A percentile compares a stretch with the other conserved stretches of the same genome.
Conservation (phyloP, 2,797 vertebrate genomes). For the Pseudochirops cupreus region DNA sequence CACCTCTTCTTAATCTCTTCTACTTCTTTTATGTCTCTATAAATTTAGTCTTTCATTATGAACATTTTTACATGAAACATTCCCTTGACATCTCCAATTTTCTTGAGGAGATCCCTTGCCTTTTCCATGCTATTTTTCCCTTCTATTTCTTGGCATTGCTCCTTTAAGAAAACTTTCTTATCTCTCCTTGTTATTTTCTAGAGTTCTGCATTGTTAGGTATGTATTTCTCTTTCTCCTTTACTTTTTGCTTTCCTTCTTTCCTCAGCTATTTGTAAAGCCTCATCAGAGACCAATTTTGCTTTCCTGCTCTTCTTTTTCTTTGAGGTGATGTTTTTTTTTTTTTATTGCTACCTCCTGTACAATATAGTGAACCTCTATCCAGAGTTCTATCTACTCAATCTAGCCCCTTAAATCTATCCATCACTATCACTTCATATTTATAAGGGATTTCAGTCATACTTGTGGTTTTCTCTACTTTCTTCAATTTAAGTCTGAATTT, state of each 20-base stretch:
- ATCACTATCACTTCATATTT: neutral
- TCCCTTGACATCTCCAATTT: neutral
- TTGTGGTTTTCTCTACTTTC: neutral
- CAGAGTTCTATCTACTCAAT: neutral
- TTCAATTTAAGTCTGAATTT: neutral
- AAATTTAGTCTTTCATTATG: neutral
- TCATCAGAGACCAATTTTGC: neutral
- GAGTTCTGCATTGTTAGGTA: neutral
- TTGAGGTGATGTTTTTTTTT: too few relatives aligned
- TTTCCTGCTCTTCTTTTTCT: neutral
- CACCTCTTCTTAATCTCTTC: neutral
- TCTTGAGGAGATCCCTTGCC: neutral
- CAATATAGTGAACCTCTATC: neutral
- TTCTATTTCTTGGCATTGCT: neutral
- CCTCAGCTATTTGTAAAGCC: neutral
- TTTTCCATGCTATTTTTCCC: neutral
- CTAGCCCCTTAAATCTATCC: neutral
- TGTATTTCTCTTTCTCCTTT: neutral
- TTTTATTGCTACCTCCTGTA: neutral
- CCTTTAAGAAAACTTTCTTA: neutral
- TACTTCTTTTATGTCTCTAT: neutral
- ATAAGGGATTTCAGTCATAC: neutral
- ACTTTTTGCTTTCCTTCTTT: neutral
- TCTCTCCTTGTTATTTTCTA: neutral
- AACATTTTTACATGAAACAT: neutral